Evolutionary conservation across 1,140 invertebrate genomes (phyloP), one percentile per base, ranked within the genome.

Genomic region (Aphis gossypii): DNA sequence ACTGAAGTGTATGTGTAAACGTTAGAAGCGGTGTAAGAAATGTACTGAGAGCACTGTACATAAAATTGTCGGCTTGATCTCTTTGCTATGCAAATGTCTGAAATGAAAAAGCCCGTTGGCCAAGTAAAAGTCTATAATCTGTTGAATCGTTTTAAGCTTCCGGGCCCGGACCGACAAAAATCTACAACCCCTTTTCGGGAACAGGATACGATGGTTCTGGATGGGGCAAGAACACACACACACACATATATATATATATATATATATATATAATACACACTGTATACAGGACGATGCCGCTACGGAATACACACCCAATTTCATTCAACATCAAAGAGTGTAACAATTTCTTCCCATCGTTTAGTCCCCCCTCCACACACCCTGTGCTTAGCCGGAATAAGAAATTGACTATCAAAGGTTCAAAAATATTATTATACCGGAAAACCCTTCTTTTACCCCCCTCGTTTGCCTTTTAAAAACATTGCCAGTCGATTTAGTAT

Each of bases 331-430:
- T 88, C 86, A 89, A 54, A 89, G 88, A 56, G 48, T 54, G 51
- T 89, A 89, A 89, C 51, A 56, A 89, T 89, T 89, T 56, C 88
- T 54, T 41, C 51, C 46, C 51, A 21, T 56, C 51, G 21, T 56
- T 38, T 54, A 3, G 48, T 3, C 35, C 48, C 21, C 23, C 38
- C 11, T 2, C 4, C 20, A 1, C 5, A 54, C 87, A 25, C 35
- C 14, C 60, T 30, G 11, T 11, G 48, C 54, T 54, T 54, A 89
- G 20, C 23, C 0, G 48, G 48, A 54, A 89, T 54, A 54, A 89
- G 87, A 89, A 89, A 89, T 89, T 54, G 87, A 89, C 87, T 89
- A 89, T 89, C 87, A 89, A 89, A 89, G 87, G 87, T 51, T 54
- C 21, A 21, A 89, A 89, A 89, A 89, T 89, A 89, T 89, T 89